A percentile compares a stretch with the other conserved stretches of the same genome.
Conservation (phyloP, 2,113 vertebrate genomes). For the Centrocercus urophasianus region DNA sequence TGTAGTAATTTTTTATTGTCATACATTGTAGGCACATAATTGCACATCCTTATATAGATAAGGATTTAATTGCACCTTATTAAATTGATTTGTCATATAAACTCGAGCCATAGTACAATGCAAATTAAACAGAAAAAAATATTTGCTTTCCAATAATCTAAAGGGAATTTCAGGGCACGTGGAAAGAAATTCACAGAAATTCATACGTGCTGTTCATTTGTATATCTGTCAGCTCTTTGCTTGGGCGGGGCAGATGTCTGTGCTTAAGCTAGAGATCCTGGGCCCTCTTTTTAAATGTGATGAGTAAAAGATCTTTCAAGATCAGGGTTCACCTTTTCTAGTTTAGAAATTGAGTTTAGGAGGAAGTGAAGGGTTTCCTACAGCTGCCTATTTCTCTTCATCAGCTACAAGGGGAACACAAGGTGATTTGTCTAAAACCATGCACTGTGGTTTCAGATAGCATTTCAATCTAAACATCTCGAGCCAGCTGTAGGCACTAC, state of each 20-base stretch:
- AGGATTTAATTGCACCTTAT: background rate
- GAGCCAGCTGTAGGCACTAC: background rate
- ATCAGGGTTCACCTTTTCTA: background rate
- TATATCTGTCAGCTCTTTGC: background rate
- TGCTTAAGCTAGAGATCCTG: background rate
- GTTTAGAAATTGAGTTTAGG: background rate
- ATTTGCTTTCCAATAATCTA: background rate
- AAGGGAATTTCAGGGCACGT: background rate
- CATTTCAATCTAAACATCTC: background rate
- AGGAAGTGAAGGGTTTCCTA: background rate
- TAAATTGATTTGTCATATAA: background rate
- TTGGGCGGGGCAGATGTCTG: background rate
- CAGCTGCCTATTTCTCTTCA: background rate
- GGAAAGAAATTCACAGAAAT: background rate
- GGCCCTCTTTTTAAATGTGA: background rate
- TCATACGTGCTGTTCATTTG: background rate
- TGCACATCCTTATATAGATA: background rate
- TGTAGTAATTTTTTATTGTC: background rate
- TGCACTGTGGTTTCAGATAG: background rate
- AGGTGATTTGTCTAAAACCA: background rate
- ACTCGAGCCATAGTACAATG: background rate
- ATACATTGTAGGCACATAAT: background rate
- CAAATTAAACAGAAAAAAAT: background rate
- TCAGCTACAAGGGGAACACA: background rate
- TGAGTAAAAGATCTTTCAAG: background rate